phyloP scores from a whole-genome alignment of 2,113 vertebrate species.

The Taxidea taxus region DNA sequence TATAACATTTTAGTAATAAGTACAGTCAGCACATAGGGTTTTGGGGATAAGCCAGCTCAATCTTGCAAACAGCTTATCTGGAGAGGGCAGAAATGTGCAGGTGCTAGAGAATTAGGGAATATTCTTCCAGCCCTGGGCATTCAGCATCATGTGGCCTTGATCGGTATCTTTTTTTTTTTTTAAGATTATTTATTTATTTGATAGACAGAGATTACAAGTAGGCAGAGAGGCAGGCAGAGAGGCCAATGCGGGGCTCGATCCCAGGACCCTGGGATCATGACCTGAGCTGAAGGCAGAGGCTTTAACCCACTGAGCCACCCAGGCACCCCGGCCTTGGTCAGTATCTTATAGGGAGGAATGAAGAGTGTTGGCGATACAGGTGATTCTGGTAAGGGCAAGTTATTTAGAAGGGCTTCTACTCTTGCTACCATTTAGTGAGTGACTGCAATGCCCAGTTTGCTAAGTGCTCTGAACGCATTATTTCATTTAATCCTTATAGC shows the following conservation, averaged over 20 bases:
- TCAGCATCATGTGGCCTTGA: background rate
- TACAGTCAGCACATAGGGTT: background rate
- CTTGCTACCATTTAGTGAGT: background rate
- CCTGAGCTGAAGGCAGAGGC: too few relatives aligned
- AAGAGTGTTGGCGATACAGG: background rate
- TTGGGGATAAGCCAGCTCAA: background rate
- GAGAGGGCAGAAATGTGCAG: background rate
- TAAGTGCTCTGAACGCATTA: background rate
- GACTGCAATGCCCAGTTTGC: background rate
- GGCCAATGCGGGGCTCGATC: too few relatives aligned
- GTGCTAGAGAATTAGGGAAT: background rate
- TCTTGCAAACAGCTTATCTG: background rate
- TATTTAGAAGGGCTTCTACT: background rate
- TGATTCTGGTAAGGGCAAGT: background rate
- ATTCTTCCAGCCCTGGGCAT: background rate
- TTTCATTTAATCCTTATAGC: background rate
- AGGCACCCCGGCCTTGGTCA: background rate
- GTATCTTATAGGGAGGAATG: background rate
- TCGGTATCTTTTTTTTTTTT: background rate
- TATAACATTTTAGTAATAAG: background rate
- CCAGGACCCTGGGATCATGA: too few relatives aligned
- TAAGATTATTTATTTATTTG: too few relatives aligned
- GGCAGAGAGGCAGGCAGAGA: too few relatives aligned
- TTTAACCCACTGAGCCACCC: too few relatives aligned
- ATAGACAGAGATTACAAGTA: too few relatives aligned